Base-by-base conservation (phyloP, 53 echinoderm and acorn worm genomes). In the Holothuria scabra region DNA sequence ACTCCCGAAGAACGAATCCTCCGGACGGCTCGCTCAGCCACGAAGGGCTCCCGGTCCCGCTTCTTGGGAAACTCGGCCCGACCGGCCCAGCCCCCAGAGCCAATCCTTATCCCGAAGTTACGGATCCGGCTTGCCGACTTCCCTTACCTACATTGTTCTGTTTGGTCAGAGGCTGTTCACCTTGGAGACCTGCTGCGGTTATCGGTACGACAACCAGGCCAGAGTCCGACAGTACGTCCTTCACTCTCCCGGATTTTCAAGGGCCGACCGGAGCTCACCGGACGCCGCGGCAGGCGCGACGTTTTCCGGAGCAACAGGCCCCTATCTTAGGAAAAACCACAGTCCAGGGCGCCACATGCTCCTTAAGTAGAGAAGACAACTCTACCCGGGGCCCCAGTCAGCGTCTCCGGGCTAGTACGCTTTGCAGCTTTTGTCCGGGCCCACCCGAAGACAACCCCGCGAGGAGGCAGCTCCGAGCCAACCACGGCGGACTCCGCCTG, bases 101-200 rank as follows among this genome's bases (percentile, higher is more conserved):
- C 90, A 89, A 89, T 86, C 90, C 84, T 89, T 89, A 28, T 86
- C 90, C 86, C 86, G 80, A 86, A 86, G 86, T 85, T 89, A 89
- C 90, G 90, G 90, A 89, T 89, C 90, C 64, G 59, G 60, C 59
- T 90, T 86, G 86, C 82, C 18, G 34, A 68, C 37, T 0, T 35
- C 68, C 68, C 37, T 38, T 89, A 89, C 86, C 92, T 92, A 92
- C 91, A 90, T 90, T 87, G 93, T 93, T 93, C 93, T 93, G 86
- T 90, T 69, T 78, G 81, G 80, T 86, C 93, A 84, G 89, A 92
- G 92, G 92, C 92, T 92, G 85, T 87, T 89, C 83, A 92, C 92
- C 92, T 92, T 89, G 92, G 92, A 92, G 88, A 92, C 90, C 90
- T 70, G 87, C 87, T 93, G 93, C 92, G 87, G 87, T 83, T 90